Percentiles rank a stretch among this genome's conserved stretches.
phyloP scores from a whole-genome alignment of 2,797 vertebrate species.

The Premnoplex brunnescens region DNA sequence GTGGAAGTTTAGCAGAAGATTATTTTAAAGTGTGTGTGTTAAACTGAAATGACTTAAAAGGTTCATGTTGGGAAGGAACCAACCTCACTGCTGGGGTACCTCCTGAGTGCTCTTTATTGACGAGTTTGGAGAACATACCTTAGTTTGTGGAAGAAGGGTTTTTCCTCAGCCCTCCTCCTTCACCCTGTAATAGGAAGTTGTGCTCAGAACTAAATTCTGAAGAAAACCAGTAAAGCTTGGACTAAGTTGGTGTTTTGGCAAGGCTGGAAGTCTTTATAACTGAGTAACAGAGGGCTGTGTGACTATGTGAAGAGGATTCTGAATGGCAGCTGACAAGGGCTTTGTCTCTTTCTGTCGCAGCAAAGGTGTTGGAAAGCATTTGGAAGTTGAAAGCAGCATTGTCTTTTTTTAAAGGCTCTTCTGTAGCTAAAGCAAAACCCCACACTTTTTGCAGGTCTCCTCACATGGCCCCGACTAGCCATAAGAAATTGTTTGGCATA shows the following conservation, averaged over 20 bases:
- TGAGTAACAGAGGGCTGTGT: neutral
- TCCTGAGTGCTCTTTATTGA: neutral
- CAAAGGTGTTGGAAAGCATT: neutral
- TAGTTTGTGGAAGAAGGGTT: neutral
- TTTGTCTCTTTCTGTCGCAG: neutral
- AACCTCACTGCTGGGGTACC: rapidly evolving
- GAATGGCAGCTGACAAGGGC: neutral
- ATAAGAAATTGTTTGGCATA: neutral
- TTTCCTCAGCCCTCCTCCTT: rapidly evolving
- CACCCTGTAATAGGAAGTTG: neutral
- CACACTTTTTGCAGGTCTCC: rapidly evolving
- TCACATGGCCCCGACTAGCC: rapidly evolving
- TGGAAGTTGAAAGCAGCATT: neutral
- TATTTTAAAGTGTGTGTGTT: neutral
- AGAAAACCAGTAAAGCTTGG: neutral
- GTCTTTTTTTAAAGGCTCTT: neutral
- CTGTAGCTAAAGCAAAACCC: neutral
- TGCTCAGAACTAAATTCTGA: neutral
- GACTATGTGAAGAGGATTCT: neutral
- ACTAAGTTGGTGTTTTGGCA: neutral
- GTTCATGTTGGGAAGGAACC: neutral
- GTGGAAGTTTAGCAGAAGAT: neutral
- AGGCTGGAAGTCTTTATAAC: neutral
- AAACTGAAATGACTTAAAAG: neutral
- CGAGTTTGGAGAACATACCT: neutral